Evolutionary conservation across 2,113 vertebrate genomes (phyloP), one percentile per base, ranked within the genome.

Genomic region (Bujurquina vittata): DNA sequence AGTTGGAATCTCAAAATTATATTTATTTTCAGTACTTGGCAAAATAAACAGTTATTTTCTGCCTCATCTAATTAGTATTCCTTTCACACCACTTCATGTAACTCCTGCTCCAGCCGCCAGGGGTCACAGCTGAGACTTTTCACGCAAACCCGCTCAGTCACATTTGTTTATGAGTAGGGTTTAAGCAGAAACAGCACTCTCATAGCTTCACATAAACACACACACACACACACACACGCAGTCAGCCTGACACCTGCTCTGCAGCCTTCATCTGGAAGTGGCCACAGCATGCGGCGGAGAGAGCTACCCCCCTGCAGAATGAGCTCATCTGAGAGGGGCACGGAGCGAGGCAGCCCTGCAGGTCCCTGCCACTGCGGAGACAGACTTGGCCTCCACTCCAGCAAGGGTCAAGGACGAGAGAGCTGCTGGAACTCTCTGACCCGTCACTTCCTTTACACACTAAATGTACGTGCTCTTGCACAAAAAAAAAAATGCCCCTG

Each of bases 291-390:
- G 86, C 81, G n/a, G 90, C 35, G 83, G 73, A 85, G 86, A 60
- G 61, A 5, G 79, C 74, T 89, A 83, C 84, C 85, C 86, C 26
- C 88, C 93, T 92, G 94, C 94, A 95, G 89, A 89, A 95, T 95
- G 93, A 95, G 92, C 91, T 95, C 94, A 95, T 95, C 88, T 83
- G 83, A 85, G 69, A 77, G 69, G 85, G 84, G 85, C 5, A 84
- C 9, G 18, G 89, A 61, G 84, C 15, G 22, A 78, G 74, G 60
- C 79, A 78, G 79, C 74, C 89, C 79, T 91, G 91, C 84, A 81
- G 84, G 76, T 92, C 84, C 79, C 81, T 67, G 84, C 87, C 91
- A 89, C 88, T 93, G 92, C 94, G 91, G 92, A 93, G 89, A 78
- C 87, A 79, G 79, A 81, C 63, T 82, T 57, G 88, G 75, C 69